Evolutionary conservation across 2,797 vertebrate species (phyloP).

Genomic region (Phoxinus dragarum): DNA sequence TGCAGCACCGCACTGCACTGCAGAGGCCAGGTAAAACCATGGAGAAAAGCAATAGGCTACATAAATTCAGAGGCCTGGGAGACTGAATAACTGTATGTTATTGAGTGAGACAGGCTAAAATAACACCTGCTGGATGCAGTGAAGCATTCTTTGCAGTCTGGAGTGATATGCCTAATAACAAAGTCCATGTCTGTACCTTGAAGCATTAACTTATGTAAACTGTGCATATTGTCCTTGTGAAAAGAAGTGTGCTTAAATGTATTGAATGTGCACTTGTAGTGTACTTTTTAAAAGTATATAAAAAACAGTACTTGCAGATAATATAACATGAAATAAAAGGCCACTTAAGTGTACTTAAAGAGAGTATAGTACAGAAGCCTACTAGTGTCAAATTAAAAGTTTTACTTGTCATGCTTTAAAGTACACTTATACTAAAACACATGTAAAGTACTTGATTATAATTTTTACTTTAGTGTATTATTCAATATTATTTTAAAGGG

Average conservation of each 20-base stretch:
- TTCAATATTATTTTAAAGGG: too few species aligned
- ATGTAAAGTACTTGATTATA: neutral
- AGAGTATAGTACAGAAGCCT: neutral
- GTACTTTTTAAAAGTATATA: too few species aligned
- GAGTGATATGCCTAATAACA: constrained; percentile 13
- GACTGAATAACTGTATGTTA: constrained; percentile 64
- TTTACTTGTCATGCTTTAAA: neutral
- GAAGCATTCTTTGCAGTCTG: constrained; percentile 54
- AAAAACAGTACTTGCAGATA: neutral
- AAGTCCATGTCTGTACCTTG: constrained; percentile 3
- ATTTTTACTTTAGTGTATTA: neutral
- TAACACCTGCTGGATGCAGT: constrained; percentile 70
- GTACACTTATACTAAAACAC: neutral
- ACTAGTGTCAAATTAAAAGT: neutral
- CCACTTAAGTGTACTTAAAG: neutral
- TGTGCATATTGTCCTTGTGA: neutral
- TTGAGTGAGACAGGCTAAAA: constrained; percentile 59
- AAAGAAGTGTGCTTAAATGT: neutral
- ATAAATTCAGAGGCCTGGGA: constrained; percentile 41
- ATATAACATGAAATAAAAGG: neutral
- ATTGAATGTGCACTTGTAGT: neutral
- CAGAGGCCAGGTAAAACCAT: constrained; percentile 27
- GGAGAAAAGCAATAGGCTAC: constrained; percentile 21
- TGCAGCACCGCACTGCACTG: constrained; percentile 38
- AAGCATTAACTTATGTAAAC: neutral